Evolutionary conservation across 2,113 vertebrate species (phyloP).

Genomic region (Labeo catla): DNA sequence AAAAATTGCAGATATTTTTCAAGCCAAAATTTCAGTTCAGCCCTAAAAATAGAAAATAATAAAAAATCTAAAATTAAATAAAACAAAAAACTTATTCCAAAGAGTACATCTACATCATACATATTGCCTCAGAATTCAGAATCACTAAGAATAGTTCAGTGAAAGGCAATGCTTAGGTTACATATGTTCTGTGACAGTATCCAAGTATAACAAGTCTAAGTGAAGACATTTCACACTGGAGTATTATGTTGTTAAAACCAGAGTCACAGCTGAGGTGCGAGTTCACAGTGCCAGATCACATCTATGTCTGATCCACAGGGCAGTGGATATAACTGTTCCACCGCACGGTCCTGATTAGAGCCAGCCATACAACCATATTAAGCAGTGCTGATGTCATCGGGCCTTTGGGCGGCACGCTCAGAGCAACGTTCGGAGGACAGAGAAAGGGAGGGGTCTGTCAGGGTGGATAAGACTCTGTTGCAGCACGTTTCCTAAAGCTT

Average conservation of each 20-base stretch:
- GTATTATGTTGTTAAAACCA: conserved; percentile 11
- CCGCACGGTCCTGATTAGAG: not conserved
- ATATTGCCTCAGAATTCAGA: not conserved
- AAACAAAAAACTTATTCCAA: not conserved
- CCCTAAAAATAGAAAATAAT: no score
- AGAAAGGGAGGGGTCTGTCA: conserved; percentile 8
- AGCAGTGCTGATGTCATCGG: conserved; percentile 40
- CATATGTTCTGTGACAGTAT: conserved; percentile 14
- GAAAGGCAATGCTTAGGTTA: conserved; percentile 3
- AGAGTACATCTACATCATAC: not conserved
- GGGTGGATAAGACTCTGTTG: not conserved
- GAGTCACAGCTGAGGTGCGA: conserved; percentile 35
- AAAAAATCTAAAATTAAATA: not conserved
- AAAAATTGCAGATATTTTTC: no score
- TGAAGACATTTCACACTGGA: conserved; percentile 18
- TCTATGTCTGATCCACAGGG: conserved; percentile 47
- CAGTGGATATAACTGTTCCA: not conserved
- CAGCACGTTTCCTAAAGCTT: conserved; percentile 21
- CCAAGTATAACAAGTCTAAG: conserved; percentile 32
- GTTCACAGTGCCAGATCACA: conserved; percentile 43
- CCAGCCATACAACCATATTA: conserved; percentile 14
- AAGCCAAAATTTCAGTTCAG: no score
- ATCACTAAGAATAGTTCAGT: not conserved
- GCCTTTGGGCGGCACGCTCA: conserved; percentile 38
- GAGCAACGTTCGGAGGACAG: conserved; percentile 29